Evolutionary conservation across 2,888 invertebrate genomes (phyloP).

Genomic region (Drosophila gaucha): DNA sequence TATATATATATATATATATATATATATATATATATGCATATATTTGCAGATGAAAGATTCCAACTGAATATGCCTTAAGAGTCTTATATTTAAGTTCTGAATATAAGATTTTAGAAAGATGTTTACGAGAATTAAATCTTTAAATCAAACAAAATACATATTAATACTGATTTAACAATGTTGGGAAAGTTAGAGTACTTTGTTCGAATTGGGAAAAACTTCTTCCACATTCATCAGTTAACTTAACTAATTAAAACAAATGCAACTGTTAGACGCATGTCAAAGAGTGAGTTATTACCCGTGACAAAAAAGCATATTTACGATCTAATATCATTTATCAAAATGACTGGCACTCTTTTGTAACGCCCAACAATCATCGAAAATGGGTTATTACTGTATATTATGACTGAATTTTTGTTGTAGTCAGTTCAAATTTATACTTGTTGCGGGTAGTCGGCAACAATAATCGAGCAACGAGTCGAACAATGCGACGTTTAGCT

Average conservation of each 20-base stretch:
- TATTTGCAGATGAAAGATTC: too few relatives aligned
- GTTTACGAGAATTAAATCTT: too few relatives aligned
- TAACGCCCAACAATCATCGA: conserved; percentile 13
- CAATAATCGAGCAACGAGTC: conserved; percentile 9
- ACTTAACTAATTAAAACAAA: conserved; percentile 11
- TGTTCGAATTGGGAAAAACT: background rate
- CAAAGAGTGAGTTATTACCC: conserved; percentile 14
- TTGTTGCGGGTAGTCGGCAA: conserved; percentile 28
- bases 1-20: background rate
- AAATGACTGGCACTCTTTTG: conserved; percentile 2
- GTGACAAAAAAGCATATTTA: background rate
- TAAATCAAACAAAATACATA: too few relatives aligned
- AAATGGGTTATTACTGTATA: background rate
- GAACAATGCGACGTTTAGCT: conserved; percentile 17
- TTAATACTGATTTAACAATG: too few relatives aligned
- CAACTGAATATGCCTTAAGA: too few relatives aligned
- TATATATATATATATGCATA: too few relatives aligned
- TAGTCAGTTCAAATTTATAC: background rate
- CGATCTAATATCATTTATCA: conserved; percentile 13
- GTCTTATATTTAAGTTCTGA: too few relatives aligned
- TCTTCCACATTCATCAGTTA: background rate
- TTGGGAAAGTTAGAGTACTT: too few relatives aligned
- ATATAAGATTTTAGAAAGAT: too few relatives aligned
- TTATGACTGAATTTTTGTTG: conserved; percentile 7
- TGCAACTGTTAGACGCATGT: background rate